Evolutionary conservation across 2,113 vertebrate species (phyloP).

Genomic region (Sinosuthora webbiana): DNA sequence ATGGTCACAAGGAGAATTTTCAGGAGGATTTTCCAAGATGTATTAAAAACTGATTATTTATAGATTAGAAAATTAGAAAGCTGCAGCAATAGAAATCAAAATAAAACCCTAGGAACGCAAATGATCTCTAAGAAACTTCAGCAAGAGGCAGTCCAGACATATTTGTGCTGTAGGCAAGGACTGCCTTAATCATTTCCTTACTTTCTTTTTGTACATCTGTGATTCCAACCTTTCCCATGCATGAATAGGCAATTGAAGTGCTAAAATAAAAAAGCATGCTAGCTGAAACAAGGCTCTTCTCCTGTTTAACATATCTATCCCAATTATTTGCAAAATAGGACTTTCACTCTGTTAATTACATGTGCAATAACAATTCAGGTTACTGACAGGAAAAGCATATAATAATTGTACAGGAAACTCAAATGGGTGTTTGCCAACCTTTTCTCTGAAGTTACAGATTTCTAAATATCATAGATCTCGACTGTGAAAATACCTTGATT

Average conservation of each 20-base stretch:
- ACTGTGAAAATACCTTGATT: background rate
- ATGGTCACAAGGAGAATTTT: background rate
- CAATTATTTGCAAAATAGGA: background rate
- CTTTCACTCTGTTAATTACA: background rate
- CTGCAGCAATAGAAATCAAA: background rate
- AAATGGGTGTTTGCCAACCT: background rate
- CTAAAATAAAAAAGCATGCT: background rate
- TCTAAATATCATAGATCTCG: background rate
- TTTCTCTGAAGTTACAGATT: background rate
- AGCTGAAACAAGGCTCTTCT: background rate
- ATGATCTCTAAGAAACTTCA: background rate
- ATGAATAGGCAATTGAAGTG: background rate
- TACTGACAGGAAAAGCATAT: background rate
- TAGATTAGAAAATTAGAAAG: background rate
- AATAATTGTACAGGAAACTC: background rate
- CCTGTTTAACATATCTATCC: background rate
- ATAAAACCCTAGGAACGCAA: background rate
- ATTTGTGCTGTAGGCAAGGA: background rate
- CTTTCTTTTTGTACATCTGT: background rate
- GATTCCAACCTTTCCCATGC: background rate
- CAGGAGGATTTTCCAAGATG: background rate
- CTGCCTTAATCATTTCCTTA: background rate
- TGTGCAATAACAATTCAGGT: background rate
- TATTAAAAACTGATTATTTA: background rate
- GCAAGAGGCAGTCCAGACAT: background rate